Evolutionary conservation across 1,140 invertebrate species (phyloP).

Genomic region (Harpegnathos saltator): DNA sequence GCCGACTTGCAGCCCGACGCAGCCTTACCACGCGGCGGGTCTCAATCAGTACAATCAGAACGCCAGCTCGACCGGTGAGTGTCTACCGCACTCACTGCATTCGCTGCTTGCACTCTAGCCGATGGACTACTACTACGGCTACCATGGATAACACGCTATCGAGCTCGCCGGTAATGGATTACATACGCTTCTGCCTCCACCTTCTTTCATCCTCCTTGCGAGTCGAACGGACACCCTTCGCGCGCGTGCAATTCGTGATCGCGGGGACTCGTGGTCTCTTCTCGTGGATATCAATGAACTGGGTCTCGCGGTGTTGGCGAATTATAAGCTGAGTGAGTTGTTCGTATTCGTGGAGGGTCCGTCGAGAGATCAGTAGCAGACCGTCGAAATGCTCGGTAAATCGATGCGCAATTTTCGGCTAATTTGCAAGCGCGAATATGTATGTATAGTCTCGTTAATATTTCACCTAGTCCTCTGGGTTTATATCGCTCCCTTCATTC

Average conservation of each 20-base stretch:
- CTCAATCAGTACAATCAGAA: constrained; percentile 88
- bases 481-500: too few species aligned
- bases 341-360: too few species aligned
- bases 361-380: too few species aligned
- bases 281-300: too few species aligned
- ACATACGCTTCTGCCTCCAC: constrained; percentile 67
- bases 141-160: constrained; percentile 82
- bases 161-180: constrained; percentile 76
- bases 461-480: too few species aligned
- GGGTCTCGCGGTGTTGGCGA: neutral
- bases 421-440: too few species aligned
- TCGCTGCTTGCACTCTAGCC: constrained; percentile 86
- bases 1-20: constrained; percentile 89
- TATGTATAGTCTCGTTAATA: too few species aligned
- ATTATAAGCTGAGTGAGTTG: too few species aligned
- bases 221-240: constrained; percentile 20
- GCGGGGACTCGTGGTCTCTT: neutral
- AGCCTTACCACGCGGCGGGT: constrained; percentile 88
- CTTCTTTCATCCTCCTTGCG: constrained; percentile 4
- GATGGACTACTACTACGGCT: constrained; percentile 83
- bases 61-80: constrained; percentile 88
- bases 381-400: too few species aligned
- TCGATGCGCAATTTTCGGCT: too few species aligned
- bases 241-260: constrained; percentile 51
- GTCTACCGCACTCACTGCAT: constrained; percentile 86